Evolutionary conservation across 2,888 invertebrate species (phyloP).

Genomic region (Cantharis nigra): DNA sequence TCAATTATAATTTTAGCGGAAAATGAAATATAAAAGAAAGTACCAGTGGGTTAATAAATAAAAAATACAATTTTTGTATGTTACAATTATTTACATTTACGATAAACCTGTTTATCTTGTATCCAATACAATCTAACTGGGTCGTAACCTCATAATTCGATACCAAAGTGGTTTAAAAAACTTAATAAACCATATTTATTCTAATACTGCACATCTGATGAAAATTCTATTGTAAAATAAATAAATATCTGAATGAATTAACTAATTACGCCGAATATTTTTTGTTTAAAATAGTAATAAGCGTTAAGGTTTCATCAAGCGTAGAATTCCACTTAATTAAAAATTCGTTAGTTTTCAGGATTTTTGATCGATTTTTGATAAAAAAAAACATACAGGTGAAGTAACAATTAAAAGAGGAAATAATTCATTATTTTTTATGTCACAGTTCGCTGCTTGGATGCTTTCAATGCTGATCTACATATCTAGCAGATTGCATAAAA

Average conservation of each 20-base stretch:
- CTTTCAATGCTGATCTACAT: not conserved
- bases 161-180: not conserved
- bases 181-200: not conserved
- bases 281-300: too few relatives aligned
- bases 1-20: not conserved
- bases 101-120: slow-evolving; percentile 24
- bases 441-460: not conserved
- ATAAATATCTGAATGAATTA: too few relatives aligned
- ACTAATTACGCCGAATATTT: too few relatives aligned
- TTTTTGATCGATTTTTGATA: not conserved
- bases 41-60: not conserved
- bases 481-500: not conserved
- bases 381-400: not conserved
- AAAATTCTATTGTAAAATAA: not conserved
- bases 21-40: not conserved
- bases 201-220: not conserved
- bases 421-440: not conserved
- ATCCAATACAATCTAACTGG: slow-evolving; percentile 19
- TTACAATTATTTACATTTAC: slow-evolving; percentile 2
- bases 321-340: not conserved
- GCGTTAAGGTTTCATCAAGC: not conserved
- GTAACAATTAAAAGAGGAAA: not conserved
- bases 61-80: not conserved
- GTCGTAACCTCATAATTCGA: slow-evolving; percentile 18
- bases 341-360: not conserved